These are phyloP conservation scores for Stichodactyla mertensii DNA, from an alignment of 64 coral and sea anemone genomes.

Conservation along the genomic window DNA sequence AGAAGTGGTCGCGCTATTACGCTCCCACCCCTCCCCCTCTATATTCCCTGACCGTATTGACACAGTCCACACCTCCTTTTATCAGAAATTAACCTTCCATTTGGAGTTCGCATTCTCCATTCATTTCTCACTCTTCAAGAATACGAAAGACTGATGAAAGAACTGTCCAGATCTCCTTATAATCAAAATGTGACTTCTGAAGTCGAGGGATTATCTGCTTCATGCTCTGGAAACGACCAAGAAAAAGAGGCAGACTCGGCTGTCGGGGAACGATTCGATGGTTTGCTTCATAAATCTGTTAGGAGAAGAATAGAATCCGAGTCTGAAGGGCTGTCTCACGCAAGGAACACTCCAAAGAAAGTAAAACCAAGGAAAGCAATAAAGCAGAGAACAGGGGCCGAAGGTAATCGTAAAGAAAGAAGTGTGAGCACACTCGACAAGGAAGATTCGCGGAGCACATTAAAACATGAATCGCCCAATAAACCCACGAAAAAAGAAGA, in stretches of 20 bases:
- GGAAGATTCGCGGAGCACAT: neutral
- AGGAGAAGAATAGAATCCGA: neutral
- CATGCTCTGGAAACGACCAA: neutral
- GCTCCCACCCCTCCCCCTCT: no score
- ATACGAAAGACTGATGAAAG: constrained; percentile 48
- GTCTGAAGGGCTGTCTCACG: neutral
- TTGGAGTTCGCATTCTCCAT: constrained; percentile 86
- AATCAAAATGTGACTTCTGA: neutral
- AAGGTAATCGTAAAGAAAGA: neutral
- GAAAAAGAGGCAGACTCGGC: neutral
- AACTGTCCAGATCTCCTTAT: constrained; percentile 62
- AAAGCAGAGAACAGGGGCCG: neutral
- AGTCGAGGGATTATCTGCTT: neutral
- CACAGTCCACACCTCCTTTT: neutral
- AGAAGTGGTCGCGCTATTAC: no score
- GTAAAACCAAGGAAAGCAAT: neutral
- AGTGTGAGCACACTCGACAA: neutral
- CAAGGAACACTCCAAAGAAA: neutral
- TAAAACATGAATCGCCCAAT: neutral
- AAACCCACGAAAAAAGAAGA: neutral
- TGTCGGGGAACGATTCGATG: neutral
- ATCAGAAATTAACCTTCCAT: constrained; percentile 64
- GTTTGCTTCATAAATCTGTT: constrained; percentile 1
- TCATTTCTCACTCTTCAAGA: constrained; percentile 61
- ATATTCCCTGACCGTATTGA: neutral